These are phyloP conservation scores for Sycon ciliatum DNA, from an alignment of 37 sponge, comb jelly and placozoan genomes.

Conservation along the genomic window DNA sequence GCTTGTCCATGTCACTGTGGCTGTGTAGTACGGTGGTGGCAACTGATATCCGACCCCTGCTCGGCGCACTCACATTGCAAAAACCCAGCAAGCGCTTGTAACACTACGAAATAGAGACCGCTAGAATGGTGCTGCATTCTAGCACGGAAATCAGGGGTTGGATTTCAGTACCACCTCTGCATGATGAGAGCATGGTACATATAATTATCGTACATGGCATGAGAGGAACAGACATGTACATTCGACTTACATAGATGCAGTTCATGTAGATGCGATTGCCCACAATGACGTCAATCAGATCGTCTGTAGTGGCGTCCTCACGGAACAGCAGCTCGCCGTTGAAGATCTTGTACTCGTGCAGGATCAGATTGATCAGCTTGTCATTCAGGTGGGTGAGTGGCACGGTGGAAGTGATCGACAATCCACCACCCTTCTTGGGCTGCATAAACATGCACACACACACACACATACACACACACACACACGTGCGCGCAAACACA, in stretches of 20 bases:
- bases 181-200: too few relatives aligned
- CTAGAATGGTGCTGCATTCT: too few relatives aligned
- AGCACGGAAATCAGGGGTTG: too few relatives aligned
- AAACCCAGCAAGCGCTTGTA: too few relatives aligned
- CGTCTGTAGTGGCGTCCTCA: constrained; percentile 88
- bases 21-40: too few relatives aligned
- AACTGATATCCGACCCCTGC: too few relatives aligned
- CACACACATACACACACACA: not conserved
- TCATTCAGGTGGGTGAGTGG: constrained; percentile 82
- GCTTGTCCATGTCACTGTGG: too few relatives aligned
- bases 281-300: constrained; percentile 90
- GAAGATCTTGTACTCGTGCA: constrained; percentile 75
- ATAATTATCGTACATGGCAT: too few relatives aligned
- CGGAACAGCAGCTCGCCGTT: constrained; percentile 30
- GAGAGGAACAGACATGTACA: not conserved
- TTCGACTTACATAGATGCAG: constrained; percentile 79
- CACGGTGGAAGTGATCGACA: constrained; percentile 79
- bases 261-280: constrained; percentile 96
- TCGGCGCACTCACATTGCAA: too few relatives aligned
- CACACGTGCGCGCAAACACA: too few relatives aligned
- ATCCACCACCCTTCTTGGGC: constrained; percentile 89
- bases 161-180: too few relatives aligned
- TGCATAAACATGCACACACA: not conserved
- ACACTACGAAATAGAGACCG: too few relatives aligned
- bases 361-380: constrained; percentile 82